These are phyloP conservation scores for Gobius niger DNA, from an alignment of 2,113 vertebrate genomes.

Conservation along the genomic window DNA sequence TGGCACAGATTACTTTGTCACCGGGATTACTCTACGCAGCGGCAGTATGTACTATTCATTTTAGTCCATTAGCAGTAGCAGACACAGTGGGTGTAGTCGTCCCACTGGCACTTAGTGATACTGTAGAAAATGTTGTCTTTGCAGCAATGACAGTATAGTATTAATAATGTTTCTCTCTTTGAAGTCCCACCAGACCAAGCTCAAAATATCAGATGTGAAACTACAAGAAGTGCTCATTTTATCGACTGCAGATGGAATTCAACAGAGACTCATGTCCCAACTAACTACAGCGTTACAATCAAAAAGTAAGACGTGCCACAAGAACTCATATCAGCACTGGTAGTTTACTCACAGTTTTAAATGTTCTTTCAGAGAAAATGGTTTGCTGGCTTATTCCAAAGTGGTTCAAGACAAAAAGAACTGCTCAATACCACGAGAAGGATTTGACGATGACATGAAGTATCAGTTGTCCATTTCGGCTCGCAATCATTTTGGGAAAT, in stretches of 20 bases:
- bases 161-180: not conserved
- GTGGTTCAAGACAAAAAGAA: not conserved
- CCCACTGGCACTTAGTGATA: not conserved
- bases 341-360: not conserved
- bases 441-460: conserved; percentile 36
- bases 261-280: conserved; percentile 52
- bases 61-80: not conserved
- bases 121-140: not conserved
- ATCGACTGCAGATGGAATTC: conserved; percentile 64
- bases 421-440: conserved; percentile 29
- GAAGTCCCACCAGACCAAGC: conserved; percentile 71
- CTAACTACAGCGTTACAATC: conserved; percentile 61
- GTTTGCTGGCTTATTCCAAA: not conserved
- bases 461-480: conserved; percentile 55
- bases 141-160: no score
- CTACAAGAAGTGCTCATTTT: conserved; percentile 28
- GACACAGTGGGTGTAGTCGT: not conserved
- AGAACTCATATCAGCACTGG: not conserved
- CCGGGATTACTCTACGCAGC: conserved; percentile 48
- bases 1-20: not conserved
- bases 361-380: conserved; percentile 46
- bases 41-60: conserved; percentile 65
- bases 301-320: conserved; percentile 41
- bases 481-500: conserved; percentile 64
- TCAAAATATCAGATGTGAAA: conserved; percentile 59